Evolutionary conservation across 2,888 invertebrate genomes (phyloP).

Genomic region (Napeogenes inachia): DNA sequence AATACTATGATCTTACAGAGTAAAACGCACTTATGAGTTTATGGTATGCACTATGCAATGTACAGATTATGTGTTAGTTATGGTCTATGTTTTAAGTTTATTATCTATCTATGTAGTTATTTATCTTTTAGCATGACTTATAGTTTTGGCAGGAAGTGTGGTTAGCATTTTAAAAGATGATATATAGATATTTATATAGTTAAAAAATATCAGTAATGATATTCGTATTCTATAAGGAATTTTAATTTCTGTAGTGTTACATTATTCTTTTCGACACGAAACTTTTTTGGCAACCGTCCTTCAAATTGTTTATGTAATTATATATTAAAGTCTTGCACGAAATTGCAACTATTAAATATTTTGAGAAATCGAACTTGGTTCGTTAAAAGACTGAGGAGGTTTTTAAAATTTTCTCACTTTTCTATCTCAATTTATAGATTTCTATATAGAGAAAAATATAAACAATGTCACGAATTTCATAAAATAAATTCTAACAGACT

Average conservation of each 20-base stretch:
- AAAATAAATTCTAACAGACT: constrained; percentile 42
- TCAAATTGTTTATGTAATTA: constrained; percentile 25
- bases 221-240: background rate
- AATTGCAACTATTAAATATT: constrained; percentile 21
- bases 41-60: constrained; percentile 3
- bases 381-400: constrained; percentile 68
- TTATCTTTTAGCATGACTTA: too few species aligned
- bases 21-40: constrained; percentile 15
- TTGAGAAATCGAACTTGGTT: constrained; percentile 49
- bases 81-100: background rate
- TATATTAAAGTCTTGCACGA: constrained; percentile 21
- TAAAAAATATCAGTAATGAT: too few species aligned
- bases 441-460: constrained; percentile 36
- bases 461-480: constrained; percentile 26
- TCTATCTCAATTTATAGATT: constrained; percentile 59
- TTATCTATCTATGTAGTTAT: background rate
- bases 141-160: background rate
- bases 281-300: constrained; percentile 43
- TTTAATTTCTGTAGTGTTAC: background rate
- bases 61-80: constrained; percentile 7
- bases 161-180: background rate
- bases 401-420: constrained; percentile 64
- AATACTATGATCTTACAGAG: constrained; percentile 7
- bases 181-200: too few species aligned
- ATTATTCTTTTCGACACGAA: background rate